phyloP scores from a whole-genome alignment of 1,140 invertebrate species.

The Pteromalus puparum region DNA sequence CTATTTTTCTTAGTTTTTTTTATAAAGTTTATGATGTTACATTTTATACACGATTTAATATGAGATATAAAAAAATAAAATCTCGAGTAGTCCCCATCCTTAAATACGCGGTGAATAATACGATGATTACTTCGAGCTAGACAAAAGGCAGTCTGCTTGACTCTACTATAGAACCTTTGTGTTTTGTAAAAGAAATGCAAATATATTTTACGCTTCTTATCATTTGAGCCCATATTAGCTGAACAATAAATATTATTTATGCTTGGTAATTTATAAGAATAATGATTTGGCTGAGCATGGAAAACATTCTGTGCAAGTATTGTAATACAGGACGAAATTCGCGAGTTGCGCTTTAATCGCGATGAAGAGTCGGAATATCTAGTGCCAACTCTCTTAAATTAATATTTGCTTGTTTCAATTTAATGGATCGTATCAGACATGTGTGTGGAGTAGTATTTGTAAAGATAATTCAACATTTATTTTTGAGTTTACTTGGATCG shows the following conservation, averaged over 20 bases:
- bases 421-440: background rate
- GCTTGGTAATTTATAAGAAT: no score
- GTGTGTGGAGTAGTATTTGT: background rate
- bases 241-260: background rate
- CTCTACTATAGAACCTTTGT: background rate
- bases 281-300: no score
- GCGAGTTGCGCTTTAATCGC: conserved; percentile 51
- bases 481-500: no score
- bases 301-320: no score
- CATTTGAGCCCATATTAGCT: background rate
- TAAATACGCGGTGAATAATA: background rate
- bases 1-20: no score
- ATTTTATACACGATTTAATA: no score
- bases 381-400: no score
- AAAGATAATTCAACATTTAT: background rate
- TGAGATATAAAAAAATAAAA: no score
- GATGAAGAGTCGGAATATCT: background rate
- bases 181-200: background rate
- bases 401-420: conserved; percentile 34
- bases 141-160: background rate
- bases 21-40: no score
- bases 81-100: no score
- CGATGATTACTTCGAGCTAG: background rate
- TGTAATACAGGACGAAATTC: no score
- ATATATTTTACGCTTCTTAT: background rate